Conservation (phyloP, 2,113 vertebrate species). For the Marmota flaviventris region DNA sequence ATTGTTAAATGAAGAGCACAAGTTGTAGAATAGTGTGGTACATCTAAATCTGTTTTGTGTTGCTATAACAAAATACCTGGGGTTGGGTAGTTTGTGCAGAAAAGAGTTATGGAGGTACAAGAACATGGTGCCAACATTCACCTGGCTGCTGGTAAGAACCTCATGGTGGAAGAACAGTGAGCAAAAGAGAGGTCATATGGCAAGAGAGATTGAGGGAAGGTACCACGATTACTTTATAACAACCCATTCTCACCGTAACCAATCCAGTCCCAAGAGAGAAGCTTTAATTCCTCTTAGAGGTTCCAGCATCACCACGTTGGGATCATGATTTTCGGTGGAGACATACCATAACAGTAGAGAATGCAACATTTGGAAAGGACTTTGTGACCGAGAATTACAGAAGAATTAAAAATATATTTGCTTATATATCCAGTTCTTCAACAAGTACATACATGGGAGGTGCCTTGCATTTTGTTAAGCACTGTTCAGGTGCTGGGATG, state of each 20-base stretch:
- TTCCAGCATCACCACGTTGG: background rate
- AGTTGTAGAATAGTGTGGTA: background rate
- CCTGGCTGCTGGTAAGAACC: background rate
- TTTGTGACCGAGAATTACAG: background rate
- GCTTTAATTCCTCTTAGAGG: background rate
- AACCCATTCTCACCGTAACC: background rate
- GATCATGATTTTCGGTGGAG: background rate
- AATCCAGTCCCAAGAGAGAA: background rate
- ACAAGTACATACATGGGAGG: no score
- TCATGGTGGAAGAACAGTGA: background rate
- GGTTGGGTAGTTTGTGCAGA: background rate
- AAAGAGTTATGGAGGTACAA: background rate
- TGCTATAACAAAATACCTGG: background rate
- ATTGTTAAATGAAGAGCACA: background rate
- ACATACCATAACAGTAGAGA: background rate
- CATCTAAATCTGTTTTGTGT: background rate
- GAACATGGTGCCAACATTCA: background rate
- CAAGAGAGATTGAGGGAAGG: background rate
- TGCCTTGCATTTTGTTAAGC: background rate
- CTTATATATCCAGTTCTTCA: background rate
- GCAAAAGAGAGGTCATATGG: background rate
- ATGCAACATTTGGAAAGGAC: background rate
- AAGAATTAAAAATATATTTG: background rate
- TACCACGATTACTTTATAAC: background rate
- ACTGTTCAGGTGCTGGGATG: background rate